Conservation (phyloP, 1,140 invertebrate species). For the Papilio xuthus region DNA sequence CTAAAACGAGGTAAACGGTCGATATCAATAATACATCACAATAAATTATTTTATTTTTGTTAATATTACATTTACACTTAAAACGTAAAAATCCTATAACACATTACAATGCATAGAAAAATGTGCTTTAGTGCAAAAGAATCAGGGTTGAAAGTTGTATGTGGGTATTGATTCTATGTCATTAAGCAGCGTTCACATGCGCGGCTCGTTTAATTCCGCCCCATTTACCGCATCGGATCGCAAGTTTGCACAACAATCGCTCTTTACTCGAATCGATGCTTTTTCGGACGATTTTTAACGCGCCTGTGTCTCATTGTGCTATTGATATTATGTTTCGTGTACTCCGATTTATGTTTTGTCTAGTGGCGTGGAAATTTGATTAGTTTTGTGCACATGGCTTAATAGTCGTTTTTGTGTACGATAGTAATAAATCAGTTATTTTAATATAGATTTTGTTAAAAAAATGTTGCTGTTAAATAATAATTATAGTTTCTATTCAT, state of each 20-base stretch:
- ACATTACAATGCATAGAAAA: neutral
- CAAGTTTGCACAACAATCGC: constrained; percentile 77
- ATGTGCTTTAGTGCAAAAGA: neutral
- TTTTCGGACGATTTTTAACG: constrained; percentile 75
- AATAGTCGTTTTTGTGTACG: constrained; percentile 54
- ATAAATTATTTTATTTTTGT: constrained; percentile 48
- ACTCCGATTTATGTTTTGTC: constrained; percentile 57
- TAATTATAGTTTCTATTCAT: neutral
- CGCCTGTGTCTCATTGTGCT: constrained; percentile 60
- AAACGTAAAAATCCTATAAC: neutral
- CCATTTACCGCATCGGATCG: constrained; percentile 76
- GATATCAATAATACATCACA: constrained; percentile 53
- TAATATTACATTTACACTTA: constrained; percentile 7
- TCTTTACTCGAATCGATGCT: constrained; percentile 74
- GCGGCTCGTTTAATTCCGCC: constrained; percentile 70
- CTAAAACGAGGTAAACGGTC: constrained; percentile 57
- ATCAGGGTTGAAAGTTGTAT: constrained; percentile 39
- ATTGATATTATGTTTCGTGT: constrained; percentile 56
- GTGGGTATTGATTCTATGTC: constrained; percentile 62
- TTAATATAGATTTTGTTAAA: neutral
- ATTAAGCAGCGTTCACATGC: constrained; percentile 75
- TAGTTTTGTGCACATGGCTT: constrained; percentile 70
- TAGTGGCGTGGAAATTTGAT: constrained; percentile 75
- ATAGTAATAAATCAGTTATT: constrained; percentile 59
- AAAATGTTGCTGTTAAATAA: neutral